Evolutionary conservation across 2,888 invertebrate genomes (phyloP).

Genomic region (Rhopalosiphum nymphaeae): DNA sequence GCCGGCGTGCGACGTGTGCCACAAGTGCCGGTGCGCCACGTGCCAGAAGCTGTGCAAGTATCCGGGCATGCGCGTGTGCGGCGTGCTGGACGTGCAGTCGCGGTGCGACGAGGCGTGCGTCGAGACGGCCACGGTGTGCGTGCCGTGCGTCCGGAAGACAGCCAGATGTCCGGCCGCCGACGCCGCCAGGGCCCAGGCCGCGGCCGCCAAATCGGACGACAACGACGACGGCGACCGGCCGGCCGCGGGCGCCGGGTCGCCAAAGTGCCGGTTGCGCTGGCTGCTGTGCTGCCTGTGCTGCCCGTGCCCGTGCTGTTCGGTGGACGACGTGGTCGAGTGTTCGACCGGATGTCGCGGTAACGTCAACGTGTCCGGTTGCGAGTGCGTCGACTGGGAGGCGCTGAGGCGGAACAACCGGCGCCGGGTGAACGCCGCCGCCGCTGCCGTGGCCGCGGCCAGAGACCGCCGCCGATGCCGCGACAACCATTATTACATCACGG

Average conservation of each 20-base stretch:
- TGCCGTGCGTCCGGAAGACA: slow-evolving; percentile 21
- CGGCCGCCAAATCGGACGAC: too few relatives aligned
- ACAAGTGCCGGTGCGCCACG: neutral
- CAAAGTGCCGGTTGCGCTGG: neutral
- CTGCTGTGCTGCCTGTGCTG: neutral
- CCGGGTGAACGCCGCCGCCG: neutral
- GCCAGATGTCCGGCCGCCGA: neutral
- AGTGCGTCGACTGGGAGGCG: slow-evolving; percentile 21
- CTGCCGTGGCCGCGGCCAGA: neutral
- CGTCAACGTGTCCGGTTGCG: neutral
- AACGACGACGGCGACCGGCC: neutral
- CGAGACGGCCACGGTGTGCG: neutral
- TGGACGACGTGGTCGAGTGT: neutral
- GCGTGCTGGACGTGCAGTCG: neutral
- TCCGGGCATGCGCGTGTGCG: neutral
- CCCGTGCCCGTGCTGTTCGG: neutral
- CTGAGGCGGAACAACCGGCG: neutral
- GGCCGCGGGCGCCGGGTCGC: neutral
- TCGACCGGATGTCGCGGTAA: neutral
- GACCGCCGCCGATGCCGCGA: neutral
- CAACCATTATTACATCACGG: neutral
- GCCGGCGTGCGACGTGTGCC: neutral
- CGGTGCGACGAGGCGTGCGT: too few relatives aligned
- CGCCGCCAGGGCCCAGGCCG: neutral
- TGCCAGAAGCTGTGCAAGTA: slow-evolving; percentile 11